phyloP scores from a whole-genome alignment of 2,888 invertebrate species.

The Eutolmus rufibarbis region DNA sequence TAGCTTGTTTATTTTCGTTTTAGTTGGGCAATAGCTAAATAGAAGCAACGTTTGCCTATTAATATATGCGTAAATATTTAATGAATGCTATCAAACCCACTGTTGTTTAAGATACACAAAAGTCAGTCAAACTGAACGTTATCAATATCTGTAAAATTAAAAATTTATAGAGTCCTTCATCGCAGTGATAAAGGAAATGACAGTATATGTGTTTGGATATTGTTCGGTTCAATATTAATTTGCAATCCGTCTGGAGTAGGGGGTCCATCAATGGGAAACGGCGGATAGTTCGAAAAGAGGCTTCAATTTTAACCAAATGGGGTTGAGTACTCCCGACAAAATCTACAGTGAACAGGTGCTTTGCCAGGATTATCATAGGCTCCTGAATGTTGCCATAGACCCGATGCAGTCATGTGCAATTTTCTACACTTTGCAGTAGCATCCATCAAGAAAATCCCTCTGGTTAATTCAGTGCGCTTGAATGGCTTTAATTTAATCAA shows the following conservation, averaged over 20 bases:
- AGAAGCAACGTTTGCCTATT: not conserved
- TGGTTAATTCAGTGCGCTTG: conserved; percentile 2
- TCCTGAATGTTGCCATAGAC: not conserved
- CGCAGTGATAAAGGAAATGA: not conserved
- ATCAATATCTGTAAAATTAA: not conserved
- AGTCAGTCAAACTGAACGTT: not conserved
- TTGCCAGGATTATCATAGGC: not conserved
- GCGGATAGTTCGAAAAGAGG: not conserved
- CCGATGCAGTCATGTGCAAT: not conserved
- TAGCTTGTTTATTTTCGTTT: too few species aligned
- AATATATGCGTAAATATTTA: not conserved
- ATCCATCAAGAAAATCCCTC: not conserved
- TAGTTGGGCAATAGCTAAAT: not conserved
- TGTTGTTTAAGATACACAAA: not conserved
- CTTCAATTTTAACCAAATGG: not conserved
- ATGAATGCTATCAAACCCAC: not conserved
- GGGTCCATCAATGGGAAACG: not conserved
- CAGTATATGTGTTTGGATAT: not conserved
- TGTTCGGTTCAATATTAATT: not conserved
- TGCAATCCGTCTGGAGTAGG: not conserved
- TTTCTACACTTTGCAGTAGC: not conserved
- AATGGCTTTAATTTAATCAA: conserved; percentile 15
- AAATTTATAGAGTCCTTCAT: not conserved
- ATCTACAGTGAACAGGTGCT: not conserved
- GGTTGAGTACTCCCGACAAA: not conserved